phyloP scores from a whole-genome alignment of 2,888 invertebrate species.

The Aphodius granarius region DNA sequence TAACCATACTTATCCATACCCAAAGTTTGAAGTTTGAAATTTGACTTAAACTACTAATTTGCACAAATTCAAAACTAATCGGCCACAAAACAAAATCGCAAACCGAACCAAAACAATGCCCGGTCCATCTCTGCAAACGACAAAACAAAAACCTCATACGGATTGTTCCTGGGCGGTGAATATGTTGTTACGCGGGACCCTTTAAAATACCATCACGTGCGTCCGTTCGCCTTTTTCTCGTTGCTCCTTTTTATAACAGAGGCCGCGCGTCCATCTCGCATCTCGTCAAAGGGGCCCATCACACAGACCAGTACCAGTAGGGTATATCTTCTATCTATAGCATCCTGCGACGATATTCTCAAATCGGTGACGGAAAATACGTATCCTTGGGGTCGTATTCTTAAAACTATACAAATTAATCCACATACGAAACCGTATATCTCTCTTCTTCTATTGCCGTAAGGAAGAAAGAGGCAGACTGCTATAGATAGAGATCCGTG shows the following conservation, averaged over 20 bases:
- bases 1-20: too few relatives aligned
- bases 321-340: neutral
- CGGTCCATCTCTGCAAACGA: neutral
- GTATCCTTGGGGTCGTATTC: too few relatives aligned
- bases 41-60: too few relatives aligned
- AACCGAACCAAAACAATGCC: neutral
- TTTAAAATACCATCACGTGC: slow-evolving; percentile 29
- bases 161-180: slow-evolving; percentile 50
- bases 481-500: too few relatives aligned
- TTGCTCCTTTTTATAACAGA: slow-evolving; percentile 2
- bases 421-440: too few relatives aligned
- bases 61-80: neutral
- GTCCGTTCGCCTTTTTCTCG: neutral
- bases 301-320: too few relatives aligned
- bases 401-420: too few relatives aligned
- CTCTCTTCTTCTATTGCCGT: too few relatives aligned
- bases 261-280: neutral
- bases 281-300: too few relatives aligned
- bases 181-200: slow-evolving; percentile 43
- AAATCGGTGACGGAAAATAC: too few relatives aligned
- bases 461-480: too few relatives aligned
- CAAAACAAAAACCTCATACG: neutral
- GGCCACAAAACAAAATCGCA: neutral
- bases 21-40: too few relatives aligned
- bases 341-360: neutral